Base-by-base conservation (phyloP, 2,113 vertebrate species). In the Zosterops hypoxanthus region DNA sequence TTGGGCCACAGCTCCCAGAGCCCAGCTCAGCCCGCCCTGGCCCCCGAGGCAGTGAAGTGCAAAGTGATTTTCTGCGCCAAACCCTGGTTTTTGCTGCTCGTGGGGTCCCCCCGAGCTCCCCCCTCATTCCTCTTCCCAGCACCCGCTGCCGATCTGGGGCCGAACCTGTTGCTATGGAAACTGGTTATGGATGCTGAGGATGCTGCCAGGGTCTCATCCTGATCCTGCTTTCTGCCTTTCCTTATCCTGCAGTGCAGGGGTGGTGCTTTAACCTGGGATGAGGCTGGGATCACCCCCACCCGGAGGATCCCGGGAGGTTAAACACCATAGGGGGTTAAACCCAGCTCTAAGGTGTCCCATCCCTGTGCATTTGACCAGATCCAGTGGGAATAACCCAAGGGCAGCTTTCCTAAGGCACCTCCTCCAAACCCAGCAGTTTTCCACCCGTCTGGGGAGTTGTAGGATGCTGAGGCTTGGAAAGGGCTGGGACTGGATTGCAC, bases 181-280 rank as follows among this genome's bases (percentile, higher is more conserved):
- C 93, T 14, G 6, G 8, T 8, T 52, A 55, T 82, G 83, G 82
- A 93, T 94, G 71, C 91, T 83, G 87, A 83, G 56, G 79, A 93
- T 84, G 92, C 72, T 87, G 90, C 81, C 5, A 0, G 34, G 81
- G 72, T 72, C 71, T 86, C 83, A 68, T 80, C 71, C 77, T 9
- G 52, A 61, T 50, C 36, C 13, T 1, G 6, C 70, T 14, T 66
- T 66, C 57, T 41, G 34, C 76, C 26, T 83, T 47, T 8, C 57
- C 82, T 64, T 15, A 20, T 21, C 34, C 53, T 2, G 47, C 0
- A 0, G 18, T 0, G 0, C 1, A 6, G 60, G 69, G 50, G 39
- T 0, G 4, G 9, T 4, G 17, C 9, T 12, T 25, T 17, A 52
- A 33, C 57, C 50, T 5, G 63, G 53, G 57, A 4, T 0, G 14